These are phyloP conservation scores for Madoqua kirkii DNA, from an alignment of 2,113 vertebrate species.

Conservation along the genomic window DNA sequence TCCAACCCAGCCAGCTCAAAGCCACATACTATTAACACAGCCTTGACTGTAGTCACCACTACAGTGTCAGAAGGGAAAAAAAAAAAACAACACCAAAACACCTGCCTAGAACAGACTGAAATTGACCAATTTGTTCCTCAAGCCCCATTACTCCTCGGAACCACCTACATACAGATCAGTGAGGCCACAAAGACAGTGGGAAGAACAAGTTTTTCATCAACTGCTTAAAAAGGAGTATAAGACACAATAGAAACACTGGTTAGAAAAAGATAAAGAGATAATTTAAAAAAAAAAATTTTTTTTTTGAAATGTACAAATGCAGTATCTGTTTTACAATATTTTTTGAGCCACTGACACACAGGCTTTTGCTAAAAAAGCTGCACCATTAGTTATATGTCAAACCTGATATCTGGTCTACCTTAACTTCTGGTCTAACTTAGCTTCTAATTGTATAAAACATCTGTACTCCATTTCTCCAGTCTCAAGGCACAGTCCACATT, in stretches of 20 bases:
- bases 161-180: background rate
- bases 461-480: background rate
- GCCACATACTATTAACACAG: background rate
- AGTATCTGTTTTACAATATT: background rate
- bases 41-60: background rate
- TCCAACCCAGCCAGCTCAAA: background rate
- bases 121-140: slow-evolving; percentile 21
- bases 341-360: background rate
- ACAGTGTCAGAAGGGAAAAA: background rate
- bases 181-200: background rate
- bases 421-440: background rate
- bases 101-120: background rate
- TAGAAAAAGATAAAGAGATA: background rate
- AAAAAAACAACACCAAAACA: background rate
- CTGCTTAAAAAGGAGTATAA: background rate
- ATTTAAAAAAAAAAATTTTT: background rate
- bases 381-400: background rate
- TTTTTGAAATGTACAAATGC: background rate
- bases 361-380: background rate
- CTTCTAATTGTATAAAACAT: slow-evolving; percentile 13
- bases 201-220: background rate
- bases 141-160: background rate
- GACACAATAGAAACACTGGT: background rate
- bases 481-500: background rate
- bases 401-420: background rate